Percentiles rank a stretch among this genome's conserved stretches.
These are phyloP conservation scores for Nicator chloris DNA, from an alignment of 2,113 vertebrate genomes.

Conservation along the genomic window DNA sequence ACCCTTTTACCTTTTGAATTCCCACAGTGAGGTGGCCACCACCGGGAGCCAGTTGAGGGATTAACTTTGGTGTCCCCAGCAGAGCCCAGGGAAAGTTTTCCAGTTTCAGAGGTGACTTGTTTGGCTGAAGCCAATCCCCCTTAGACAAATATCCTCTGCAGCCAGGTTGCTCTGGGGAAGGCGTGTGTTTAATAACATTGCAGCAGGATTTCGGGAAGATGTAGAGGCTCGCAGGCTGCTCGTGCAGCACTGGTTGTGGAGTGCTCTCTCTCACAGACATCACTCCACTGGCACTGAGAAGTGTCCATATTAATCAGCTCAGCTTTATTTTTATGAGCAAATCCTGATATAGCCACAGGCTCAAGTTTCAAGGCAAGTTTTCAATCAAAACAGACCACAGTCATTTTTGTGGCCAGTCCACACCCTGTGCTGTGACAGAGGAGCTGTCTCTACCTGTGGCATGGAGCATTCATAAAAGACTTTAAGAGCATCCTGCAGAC, in stretches of 20 bases:
- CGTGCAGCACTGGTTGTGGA: background rate
- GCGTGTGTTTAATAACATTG: background rate
- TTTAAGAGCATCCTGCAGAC: background rate
- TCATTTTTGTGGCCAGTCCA: background rate
- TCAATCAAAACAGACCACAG: background rate
- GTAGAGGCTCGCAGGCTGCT: background rate
- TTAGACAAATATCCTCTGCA: background rate
- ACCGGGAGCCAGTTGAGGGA: rapidly evolving
- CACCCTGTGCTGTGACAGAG: background rate
- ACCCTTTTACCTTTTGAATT: no score
- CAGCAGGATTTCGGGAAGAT: background rate
- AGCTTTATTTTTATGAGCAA: background rate
- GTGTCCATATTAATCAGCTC: background rate
- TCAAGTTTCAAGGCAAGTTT: background rate
- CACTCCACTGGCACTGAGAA: background rate
- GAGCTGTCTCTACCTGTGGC: background rate
- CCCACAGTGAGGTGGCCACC: background rate
- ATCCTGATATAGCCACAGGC: background rate
- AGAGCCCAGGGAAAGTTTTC: background rate
- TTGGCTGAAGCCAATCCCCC: background rate
- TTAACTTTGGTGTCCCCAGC: rapidly evolving
- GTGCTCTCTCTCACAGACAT: background rate
- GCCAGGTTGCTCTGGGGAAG: background rate
- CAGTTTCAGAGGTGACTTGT: background rate
- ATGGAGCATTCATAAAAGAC: background rate